Base-by-base conservation (phyloP, 2,888 invertebrate species). In the Spodoptera exigua region DNA sequence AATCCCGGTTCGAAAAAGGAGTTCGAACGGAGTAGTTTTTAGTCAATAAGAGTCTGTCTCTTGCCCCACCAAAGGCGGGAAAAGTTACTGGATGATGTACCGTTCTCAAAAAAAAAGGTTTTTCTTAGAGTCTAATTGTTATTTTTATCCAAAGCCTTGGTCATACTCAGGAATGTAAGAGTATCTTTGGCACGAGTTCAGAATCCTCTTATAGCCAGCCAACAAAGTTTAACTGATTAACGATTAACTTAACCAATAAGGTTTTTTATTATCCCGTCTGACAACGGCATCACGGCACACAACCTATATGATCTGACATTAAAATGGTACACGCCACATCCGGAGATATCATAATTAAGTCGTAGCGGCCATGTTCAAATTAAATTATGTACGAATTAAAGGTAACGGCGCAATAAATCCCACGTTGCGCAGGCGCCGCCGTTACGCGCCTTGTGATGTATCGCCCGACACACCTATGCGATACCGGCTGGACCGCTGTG, bases 381-480 rank as follows among this genome's bases (percentile, higher is more conserved):
- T 89, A 90, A 90, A 89, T 91, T 90, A 91, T 90, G 89, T 89
- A 84, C 77, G 82, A 89, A 89, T 91, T 88, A 91, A 90, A 90
- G 82, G 86, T 89, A 87, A 89, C 81, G 83, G 84, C 82, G 77
- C 83, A 78, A 85, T 89, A 90, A 89, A 89, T 89, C 86, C 83
- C 76, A 78, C 75, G 79, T 67, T 78, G 83, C 81, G 81, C 85
- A 80, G 85, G 86, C 87, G 87, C 87, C 83, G 85, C 83, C 71
- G 87, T 87, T 87, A 87, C 89, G 88, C 88, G 84, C 74, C 62
- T 70, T 52, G 70, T 87, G 84, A 86, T 88, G 83, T 85, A 89
- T 88, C 84, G 83, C 54, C 70, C 60, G 74, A 73, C 80, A 75
- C 72, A 70, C 76, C 76, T 75, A 73, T 74, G 69, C 74, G 70